phyloP scores from a whole-genome alignment of 2,888 invertebrate genomes.

The Balanococcus diminutus region DNA sequence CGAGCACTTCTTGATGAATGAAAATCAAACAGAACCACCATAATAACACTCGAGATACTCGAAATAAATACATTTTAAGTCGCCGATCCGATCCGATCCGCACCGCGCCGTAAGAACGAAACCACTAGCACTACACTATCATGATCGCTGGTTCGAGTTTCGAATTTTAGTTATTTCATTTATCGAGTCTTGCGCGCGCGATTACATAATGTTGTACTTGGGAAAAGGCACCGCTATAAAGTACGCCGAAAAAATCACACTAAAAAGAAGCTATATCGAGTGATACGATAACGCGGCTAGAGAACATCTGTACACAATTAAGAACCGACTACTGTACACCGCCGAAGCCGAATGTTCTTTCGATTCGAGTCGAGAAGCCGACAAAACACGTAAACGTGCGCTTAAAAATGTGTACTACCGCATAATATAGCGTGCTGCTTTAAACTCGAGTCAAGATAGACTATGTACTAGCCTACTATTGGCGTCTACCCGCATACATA shows the following conservation, averaged over 20 bases:
- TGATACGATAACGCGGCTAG: neutral
- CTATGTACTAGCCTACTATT: neutral
- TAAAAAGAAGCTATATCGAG: too few species aligned
- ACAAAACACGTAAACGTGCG: constrained; percentile 16
- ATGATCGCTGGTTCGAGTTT: neutral
- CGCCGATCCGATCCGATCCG: too few species aligned
- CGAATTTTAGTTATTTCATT: neutral
- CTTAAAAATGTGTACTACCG: neutral
- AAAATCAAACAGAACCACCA: neutral
- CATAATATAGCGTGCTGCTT: too few species aligned
- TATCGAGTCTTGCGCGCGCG: too few species aligned
- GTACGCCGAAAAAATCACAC: neutral
- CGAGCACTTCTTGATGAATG: neutral
- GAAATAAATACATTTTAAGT: neutral
- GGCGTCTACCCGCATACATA: neutral
- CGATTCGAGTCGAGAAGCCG: neutral
- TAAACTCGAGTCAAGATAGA: neutral
- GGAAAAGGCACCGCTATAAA: neutral
- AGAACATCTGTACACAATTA: constrained; percentile 31
- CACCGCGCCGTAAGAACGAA: too few species aligned
- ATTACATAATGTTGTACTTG: neutral
- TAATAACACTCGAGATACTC: neutral
- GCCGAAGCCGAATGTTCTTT: neutral
- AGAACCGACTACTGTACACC: neutral
- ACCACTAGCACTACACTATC: neutral